These are phyloP conservation scores for Sminthurinus aureus DNA, from an alignment of 2,888 invertebrate genomes.

Conservation along the genomic window DNA sequence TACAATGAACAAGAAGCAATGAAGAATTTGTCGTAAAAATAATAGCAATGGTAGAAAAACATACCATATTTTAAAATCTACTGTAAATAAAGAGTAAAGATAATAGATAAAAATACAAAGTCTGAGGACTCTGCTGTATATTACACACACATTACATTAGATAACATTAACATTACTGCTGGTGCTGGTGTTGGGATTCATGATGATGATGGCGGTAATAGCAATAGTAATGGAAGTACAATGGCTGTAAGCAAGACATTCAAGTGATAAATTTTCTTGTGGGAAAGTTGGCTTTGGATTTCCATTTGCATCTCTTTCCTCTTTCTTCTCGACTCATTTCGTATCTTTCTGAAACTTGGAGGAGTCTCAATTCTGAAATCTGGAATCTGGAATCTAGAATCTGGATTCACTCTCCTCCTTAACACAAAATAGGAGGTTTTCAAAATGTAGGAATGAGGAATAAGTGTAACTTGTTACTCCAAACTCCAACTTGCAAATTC, in stretches of 20 bases:
- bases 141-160: too few relatives aligned
- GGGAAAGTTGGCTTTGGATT: neutral
- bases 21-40: neutral
- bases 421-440: slow-evolving; percentile 25
- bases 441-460: slow-evolving; percentile 23
- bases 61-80: neutral
- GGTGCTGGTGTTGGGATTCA: neutral
- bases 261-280: slow-evolving; percentile 8
- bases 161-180: too few relatives aligned
- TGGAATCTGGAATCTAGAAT: neutral
- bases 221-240: neutral
- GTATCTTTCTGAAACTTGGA: neutral
- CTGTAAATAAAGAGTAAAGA: too few relatives aligned
- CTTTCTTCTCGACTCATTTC: too few relatives aligned
- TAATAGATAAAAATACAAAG: neutral
- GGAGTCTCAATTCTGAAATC: neutral
- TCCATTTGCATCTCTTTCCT: neutral
- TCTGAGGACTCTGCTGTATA: too few relatives aligned
- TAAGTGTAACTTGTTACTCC: slow-evolving; percentile 14
- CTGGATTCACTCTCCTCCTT: neutral
- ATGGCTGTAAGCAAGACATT: too few relatives aligned
- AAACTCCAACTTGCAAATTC: neutral
- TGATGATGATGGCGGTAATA: neutral
- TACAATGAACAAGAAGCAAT: neutral
- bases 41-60: neutral